Evolutionary conservation across 2,888 invertebrate genomes (phyloP).

Genomic region (Nasonia oneida): DNA sequence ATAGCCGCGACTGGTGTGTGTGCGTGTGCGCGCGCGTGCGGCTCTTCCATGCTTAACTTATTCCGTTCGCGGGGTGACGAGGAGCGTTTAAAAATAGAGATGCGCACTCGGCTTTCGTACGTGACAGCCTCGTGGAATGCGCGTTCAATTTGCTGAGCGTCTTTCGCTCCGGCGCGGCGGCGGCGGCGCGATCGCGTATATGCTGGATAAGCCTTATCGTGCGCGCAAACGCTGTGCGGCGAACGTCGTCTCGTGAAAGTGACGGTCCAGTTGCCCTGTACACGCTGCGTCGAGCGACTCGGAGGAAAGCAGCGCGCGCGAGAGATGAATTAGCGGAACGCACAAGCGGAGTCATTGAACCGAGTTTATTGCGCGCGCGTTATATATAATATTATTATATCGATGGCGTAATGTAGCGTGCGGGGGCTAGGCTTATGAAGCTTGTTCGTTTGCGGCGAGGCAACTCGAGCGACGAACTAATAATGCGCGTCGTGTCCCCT

Average conservation of each 20-base stretch:
- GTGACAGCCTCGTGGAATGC: slow-evolving; percentile 51
- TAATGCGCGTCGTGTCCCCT: background rate
- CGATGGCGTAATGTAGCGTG: background rate
- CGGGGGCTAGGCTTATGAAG: too few relatives aligned
- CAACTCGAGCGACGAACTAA: background rate
- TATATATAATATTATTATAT: background rate
- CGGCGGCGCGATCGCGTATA: too few relatives aligned
- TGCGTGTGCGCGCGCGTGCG: background rate
- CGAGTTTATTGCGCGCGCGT: background rate
- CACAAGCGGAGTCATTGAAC: background rate
- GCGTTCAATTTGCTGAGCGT: slow-evolving; percentile 17
- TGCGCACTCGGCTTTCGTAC: slow-evolving; percentile 35
- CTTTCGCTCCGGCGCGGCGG: too few relatives aligned
- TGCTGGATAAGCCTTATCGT: background rate
- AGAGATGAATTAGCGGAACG: background rate
- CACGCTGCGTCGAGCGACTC: background rate
- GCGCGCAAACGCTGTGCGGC: background rate
- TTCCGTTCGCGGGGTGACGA: slow-evolving; percentile 4
- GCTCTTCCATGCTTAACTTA: slow-evolving; percentile 14
- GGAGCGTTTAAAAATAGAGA: slow-evolving; percentile 57
- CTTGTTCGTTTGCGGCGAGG: too few relatives aligned
- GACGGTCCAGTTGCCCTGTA: background rate
- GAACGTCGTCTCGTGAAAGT: background rate
- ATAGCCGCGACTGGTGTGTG: too few relatives aligned
- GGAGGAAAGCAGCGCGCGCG: background rate